Base-by-base conservation (phyloP, 2,113 vertebrate genomes). In the Triplophysa siluroides region DNA sequence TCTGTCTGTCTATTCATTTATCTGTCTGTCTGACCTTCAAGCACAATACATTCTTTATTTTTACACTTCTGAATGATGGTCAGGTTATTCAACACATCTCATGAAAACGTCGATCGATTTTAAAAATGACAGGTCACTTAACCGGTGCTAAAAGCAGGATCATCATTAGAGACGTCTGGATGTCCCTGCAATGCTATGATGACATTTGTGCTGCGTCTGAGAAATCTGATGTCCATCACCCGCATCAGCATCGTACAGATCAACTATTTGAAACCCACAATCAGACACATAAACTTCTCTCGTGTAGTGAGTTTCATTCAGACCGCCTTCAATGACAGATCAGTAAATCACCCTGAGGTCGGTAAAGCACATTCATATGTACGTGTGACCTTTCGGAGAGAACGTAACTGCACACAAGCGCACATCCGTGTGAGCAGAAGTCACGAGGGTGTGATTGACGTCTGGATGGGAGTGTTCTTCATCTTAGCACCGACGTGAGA, bases 181-280 rank as follows among this genome's bases (percentile, higher is more conserved):
- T 38, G 66, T 21, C 50, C 68, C n/a, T 67, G 26, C 33, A 41
- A 23, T 23, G 52, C 7, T 12, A 54, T 24, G 33, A 56, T 5
- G 1, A 43, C 56, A 61, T 60, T 62, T 60, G 33, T n/a, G 33
- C 66, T 60, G 52, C 19, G 64, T 67, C 26, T 38, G 64, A 78
- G 65, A 67, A 56, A 78, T 78, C 76, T 67, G 76, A 66, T 68
- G 26, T 78, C 63, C 16, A 41, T 45, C 23, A 26, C 7, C 5
- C 38, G 13, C 43, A n/a, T 67, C 26, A 66, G 23, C 38, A 19
- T 62, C 26, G 4, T 50, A 8, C 11, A 79, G 29, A 62, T 41
- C 0, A 12, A 8, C 14, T 26, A 8, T 29, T 76, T 14, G 9
- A 76, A 62, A 24, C 56, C 21, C 24, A 23, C n/a, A 23, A 21